Conservation (phyloP, 2,888 invertebrate species). For the Autographa pulchrina region DNA sequence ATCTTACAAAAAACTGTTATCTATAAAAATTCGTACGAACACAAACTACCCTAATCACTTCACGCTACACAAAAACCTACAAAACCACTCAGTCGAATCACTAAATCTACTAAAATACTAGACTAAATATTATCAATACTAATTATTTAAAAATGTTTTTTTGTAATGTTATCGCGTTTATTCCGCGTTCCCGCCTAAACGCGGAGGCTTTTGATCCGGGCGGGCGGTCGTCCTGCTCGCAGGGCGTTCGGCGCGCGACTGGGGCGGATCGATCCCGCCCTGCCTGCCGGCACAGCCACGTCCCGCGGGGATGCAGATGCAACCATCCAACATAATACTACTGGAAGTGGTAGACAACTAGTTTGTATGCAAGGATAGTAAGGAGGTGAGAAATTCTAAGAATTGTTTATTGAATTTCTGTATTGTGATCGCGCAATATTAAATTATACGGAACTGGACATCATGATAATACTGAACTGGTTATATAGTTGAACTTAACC, state of each 20-base stretch:
- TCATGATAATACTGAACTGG: not conserved
- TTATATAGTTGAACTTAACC: not conserved
- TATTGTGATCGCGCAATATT: not conserved
- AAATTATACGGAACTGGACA: not conserved
- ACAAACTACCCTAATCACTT: constrained; percentile 48
- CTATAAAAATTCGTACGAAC: constrained; percentile 33
- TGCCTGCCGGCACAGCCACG: constrained; percentile 66
- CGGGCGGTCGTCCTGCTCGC: constrained; percentile 73
- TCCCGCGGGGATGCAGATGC: constrained; percentile 89
- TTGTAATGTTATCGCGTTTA: constrained; percentile 34
- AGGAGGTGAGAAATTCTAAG: constrained; percentile 4
- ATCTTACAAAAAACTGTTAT: constrained; percentile 29
- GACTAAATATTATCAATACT: constrained; percentile 21
- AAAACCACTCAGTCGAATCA: constrained; percentile 38
- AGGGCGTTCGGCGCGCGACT: constrained; percentile 81
- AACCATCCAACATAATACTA: constrained; percentile 60
- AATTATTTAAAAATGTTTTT: constrained; percentile 9
- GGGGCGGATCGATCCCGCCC: constrained; percentile 84
- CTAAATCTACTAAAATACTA: constrained; percentile 29
- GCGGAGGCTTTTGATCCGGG: constrained; percentile 75
- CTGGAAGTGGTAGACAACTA: constrained; percentile 67
- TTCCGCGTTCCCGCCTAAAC: constrained; percentile 84
- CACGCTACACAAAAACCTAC: constrained; percentile 43
- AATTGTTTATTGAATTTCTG: not conserved
- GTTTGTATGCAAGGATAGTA: constrained; percentile 10